Percentiles rank a stretch among this genome's conserved stretches.
These are phyloP conservation scores for Microctonus brassicae DNA, from an alignment of 2,888 invertebrate genomes.

Conservation along the genomic window DNA sequence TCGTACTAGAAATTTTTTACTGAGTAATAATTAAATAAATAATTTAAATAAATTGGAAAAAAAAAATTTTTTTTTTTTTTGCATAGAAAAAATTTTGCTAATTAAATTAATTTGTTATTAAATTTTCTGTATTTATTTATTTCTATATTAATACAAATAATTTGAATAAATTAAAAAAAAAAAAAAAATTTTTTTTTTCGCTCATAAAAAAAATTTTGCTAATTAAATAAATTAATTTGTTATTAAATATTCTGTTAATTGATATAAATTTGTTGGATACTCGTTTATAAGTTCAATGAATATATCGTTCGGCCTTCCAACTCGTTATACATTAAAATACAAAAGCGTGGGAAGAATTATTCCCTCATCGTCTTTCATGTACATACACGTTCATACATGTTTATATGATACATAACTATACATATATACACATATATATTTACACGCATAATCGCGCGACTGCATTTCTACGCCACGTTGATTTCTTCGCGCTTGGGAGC, in stretches of 20 bases:
- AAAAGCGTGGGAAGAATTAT: conserved; percentile 33
- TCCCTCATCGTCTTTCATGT: too few species aligned
- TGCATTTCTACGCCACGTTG: conserved; percentile 27
- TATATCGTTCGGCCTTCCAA: too few species aligned
- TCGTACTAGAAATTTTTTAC: too few species aligned
- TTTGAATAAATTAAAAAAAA: neutral
- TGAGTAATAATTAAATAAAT: too few species aligned
- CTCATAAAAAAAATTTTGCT: too few species aligned
- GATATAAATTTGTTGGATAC: neutral
- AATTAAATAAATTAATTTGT: conserved; percentile 18
- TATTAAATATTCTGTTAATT: neutral
- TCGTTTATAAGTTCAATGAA: too few species aligned
- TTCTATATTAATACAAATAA: too few species aligned
- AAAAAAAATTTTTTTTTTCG: neutral
- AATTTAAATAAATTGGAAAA: neutral
- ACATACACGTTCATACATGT: neutral
- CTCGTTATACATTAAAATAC: conserved; percentile 23
- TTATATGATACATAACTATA: neutral
- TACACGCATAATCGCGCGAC: neutral
- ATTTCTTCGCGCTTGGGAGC: conserved; percentile 26
- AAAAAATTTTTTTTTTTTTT: neutral
- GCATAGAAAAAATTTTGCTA: too few species aligned
- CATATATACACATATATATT: neutral
- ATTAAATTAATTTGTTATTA: conserved; percentile 15
- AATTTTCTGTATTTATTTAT: too few species aligned